Conservation (phyloP, 1,140 invertebrate genomes). For the Telenomus remus region DNA sequence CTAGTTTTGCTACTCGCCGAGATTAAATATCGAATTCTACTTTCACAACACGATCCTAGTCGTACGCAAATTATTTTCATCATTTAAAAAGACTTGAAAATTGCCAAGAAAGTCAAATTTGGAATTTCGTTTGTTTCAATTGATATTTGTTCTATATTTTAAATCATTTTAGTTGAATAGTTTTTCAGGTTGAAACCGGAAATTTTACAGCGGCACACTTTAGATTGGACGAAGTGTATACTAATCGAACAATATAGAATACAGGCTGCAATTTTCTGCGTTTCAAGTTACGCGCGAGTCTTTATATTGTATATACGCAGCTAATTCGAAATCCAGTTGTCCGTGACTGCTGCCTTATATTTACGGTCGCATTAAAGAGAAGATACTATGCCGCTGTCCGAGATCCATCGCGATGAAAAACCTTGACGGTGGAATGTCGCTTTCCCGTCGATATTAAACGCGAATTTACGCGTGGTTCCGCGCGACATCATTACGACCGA, state of each 20-base stretch:
- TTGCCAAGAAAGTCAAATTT: too few species aligned
- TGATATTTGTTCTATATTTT: too few species aligned
- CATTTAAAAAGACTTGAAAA: too few species aligned
- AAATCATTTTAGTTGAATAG: too few species aligned
- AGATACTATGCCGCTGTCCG: constrained; percentile 38
- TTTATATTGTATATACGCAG: constrained; percentile 27
- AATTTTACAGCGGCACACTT: not conserved
- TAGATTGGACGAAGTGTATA: not conserved
- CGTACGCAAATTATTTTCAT: too few species aligned
- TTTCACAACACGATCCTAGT: too few species aligned
- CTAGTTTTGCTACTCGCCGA: too few species aligned
- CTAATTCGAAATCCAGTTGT: constrained; percentile 52
- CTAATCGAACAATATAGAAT: constrained; percentile 27
- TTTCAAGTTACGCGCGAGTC: constrained; percentile 15
- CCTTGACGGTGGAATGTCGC: constrained; percentile 26
- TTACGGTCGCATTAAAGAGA: constrained; percentile 40
- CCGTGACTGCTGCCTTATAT: constrained; percentile 52
- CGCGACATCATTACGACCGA: constrained; percentile 15
- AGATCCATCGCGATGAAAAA: constrained; percentile 39
- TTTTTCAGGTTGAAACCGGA: too few species aligned
- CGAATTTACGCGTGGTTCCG: constrained; percentile 23
- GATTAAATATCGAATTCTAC: too few species aligned
- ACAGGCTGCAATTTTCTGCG: constrained; percentile 26
- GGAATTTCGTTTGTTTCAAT: too few species aligned
- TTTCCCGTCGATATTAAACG: constrained; percentile 23